Evolutionary conservation across 2,113 vertebrate species (phyloP), one percentile per base, ranked within the genome.

Genomic region (Tretioscincus oriximinensis): DNA sequence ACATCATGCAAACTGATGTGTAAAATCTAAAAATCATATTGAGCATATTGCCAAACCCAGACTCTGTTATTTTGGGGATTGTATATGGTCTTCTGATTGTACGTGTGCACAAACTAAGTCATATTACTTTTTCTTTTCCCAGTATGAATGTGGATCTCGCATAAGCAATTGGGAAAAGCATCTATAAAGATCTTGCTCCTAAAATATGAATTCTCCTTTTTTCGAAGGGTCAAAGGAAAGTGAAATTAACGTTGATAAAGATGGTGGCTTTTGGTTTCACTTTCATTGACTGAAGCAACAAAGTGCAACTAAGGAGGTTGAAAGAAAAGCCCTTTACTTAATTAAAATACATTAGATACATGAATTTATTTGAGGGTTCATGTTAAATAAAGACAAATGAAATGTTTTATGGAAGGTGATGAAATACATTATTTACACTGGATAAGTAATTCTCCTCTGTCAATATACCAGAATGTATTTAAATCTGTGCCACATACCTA

Each of bases 361-460:
- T 72, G 84, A 73, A 87, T 89, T 87, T 90, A 86, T 87, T 89
- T 90, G 89, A 90, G 73, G 20, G 67, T 88, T 91, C 75, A 86
- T 88, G 77, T 83, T 84, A 90, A 92, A 92, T 91, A 84, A 92
- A 92, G 91, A 92, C 87, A 81, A 91, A 93, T 92, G 61, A 85
- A 90, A 88, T 70, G 29, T 81, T 90, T 92, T 91, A 90, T 86
- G 85, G 78, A 82, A 87, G 77, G 69, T 0, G 0, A 90, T 84
- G 77, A 89, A 91, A 90, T 1, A 21, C 35, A 41, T 82, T 90
- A 77, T 90, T 88, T 81, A 77, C 85, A 83, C 89, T 84, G 88
- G 87, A 89, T 85, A 86, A 90, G 67, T 66, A 87, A 86, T 89
- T 86, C 60, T 86, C 28, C 84, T 92, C 84, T 84, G 79, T 90